Percentiles rank a stretch among this genome's conserved stretches.
Evolutionary conservation across 2,888 invertebrate species (phyloP).

Genomic region (Clostera curtula): DNA sequence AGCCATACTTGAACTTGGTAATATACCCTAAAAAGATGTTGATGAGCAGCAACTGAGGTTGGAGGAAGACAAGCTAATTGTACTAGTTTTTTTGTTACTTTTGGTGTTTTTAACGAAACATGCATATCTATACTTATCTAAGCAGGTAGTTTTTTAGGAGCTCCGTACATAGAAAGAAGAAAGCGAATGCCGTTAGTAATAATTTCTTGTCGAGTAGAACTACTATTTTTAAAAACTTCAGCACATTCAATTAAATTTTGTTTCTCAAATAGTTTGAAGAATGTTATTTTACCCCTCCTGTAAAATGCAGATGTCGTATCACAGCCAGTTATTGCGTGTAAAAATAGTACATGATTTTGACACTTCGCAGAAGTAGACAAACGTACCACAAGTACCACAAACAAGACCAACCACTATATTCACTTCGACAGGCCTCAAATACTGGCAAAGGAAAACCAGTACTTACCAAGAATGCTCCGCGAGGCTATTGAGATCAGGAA

Average conservation of each 20-base stretch:
- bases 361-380: too few species aligned
- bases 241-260: constrained; percentile 3
- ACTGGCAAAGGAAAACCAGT: too few species aligned
- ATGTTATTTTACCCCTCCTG: constrained; percentile 14
- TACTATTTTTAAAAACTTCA: constrained; percentile 6
- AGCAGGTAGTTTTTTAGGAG: neutral
- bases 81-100: constrained; percentile 3
- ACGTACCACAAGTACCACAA: too few species aligned
- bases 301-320: too few species aligned
- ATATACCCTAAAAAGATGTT: too few species aligned
- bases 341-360: too few species aligned
- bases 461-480: too few species aligned
- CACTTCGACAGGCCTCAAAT: too few species aligned
- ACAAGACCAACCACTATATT: too few species aligned
- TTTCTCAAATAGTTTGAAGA: constrained; percentile 20
- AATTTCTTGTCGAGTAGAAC: neutral
- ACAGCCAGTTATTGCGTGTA: too few species aligned
- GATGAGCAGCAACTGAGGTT: too few species aligned
- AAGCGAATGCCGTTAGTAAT: constrained; percentile 2
- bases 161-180: constrained; percentile 1
- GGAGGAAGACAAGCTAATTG: constrained; percentile 6
- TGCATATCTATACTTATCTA: neutral
- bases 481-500: too few species aligned
- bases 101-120: neutral
- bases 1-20: constrained; percentile 14